Evolutionary conservation across 1,140 invertebrate species (phyloP).

Genomic region (Eupristina koningsbergeri): DNA sequence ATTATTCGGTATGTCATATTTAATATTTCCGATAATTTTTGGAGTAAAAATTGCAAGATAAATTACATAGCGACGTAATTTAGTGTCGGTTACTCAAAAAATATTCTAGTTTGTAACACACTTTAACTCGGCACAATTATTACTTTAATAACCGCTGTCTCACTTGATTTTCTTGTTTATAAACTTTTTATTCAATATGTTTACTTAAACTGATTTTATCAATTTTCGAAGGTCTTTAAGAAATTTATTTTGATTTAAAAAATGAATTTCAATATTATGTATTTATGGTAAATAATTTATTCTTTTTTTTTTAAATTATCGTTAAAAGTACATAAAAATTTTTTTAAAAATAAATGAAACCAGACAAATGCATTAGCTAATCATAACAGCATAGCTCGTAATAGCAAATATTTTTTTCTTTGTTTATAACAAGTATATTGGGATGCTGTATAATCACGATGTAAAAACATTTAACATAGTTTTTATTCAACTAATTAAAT

Average conservation of each 20-base stretch:
- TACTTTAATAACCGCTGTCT: neutral
- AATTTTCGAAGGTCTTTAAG: neutral
- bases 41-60: neutral
- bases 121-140: neutral
- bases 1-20: neutral
- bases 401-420: neutral
- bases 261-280: neutral
- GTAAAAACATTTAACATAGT: neutral
- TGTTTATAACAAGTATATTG: neutral
- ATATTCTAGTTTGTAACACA: too few species aligned
- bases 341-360: neutral
- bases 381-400: neutral
- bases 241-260: too few species aligned
- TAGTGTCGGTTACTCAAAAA: too few species aligned
- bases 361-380: neutral
- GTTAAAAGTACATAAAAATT: neutral
- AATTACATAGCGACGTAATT: too few species aligned
- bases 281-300: neutral
- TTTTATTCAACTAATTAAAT: neutral
- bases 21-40: neutral
- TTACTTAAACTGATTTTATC: neutral
- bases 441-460: neutral
- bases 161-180: neutral
- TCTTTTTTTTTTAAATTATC: neutral
- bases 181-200: neutral